Evolutionary conservation across 2,888 invertebrate species (phyloP), one percentile per base, ranked within the genome.

Genomic region (Drosophila kanekoi): DNA sequence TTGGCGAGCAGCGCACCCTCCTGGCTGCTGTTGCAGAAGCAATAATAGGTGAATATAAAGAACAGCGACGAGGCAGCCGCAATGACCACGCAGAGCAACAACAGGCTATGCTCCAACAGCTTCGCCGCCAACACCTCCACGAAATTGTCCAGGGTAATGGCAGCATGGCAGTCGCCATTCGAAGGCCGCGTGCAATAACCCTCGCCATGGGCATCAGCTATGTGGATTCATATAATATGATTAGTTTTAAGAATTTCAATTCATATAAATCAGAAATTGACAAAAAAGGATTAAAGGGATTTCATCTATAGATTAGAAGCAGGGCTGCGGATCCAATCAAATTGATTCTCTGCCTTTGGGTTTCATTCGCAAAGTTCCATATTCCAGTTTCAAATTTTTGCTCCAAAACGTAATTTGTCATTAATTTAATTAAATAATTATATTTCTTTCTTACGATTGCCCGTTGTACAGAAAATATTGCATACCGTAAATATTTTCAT

Each of bases 31-130:
- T 95, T 96, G 91, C 96, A 96, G 70, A 96, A 94, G 80, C 95
- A 95, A 91, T 96, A 95, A 92, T 96, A 96, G 20, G 96, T 96
- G 65, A 96, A 93, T 16, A 95, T 94, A 87, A 97, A 96, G 52
- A 96, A 91, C 8, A 96, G 93, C 0, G 96, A 94, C 0, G 96
- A 95, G n/a, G 94, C 92, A 3, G 96, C 95, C n/a, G 96, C 95
- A 49, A 96, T 94, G 13, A 93, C 89, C 35, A 95, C 92, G 90
- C 94, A 95, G 1, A 94, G 93, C 13, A 95, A 86, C 2, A 94
- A 80, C 16, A 94, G 93, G 72, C 93, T 93, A 48, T 90, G 80
- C 32, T 92, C 92, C 40, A 92, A 61, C 11, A 92, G 48, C 49
- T 90, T 88, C 1, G 72, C 67, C 2, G 89, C 82, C 4, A 92